These are phyloP conservation scores for Helarctos malayanus DNA, from an alignment of 2,797 vertebrate species.

Conservation along the genomic window DNA sequence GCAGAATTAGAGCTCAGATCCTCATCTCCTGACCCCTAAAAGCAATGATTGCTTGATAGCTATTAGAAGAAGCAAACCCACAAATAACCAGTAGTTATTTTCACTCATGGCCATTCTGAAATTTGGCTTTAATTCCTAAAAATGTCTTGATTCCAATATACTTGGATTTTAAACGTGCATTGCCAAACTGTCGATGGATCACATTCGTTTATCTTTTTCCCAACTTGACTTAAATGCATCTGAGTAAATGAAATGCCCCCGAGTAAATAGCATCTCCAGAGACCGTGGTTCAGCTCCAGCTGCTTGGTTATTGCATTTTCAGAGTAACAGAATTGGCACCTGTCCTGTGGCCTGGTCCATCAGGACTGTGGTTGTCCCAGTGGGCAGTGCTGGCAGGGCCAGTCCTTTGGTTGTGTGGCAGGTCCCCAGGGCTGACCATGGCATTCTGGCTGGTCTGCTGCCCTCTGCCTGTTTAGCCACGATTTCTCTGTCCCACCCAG, in stretches of 20 bases:
- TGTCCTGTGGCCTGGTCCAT: background rate
- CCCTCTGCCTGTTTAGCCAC: background rate
- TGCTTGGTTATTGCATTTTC: background rate
- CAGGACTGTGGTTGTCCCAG: fast-evolving
- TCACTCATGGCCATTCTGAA: background rate
- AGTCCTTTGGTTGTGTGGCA: background rate
- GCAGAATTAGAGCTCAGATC: background rate
- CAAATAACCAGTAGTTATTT: background rate
- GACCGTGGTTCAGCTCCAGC: background rate
- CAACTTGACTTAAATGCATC: background rate
- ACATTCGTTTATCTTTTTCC: background rate
- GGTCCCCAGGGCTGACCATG: background rate
- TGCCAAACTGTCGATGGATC: background rate
- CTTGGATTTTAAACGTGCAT: slow-evolving; percentile 2
- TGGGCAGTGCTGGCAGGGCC: background rate
- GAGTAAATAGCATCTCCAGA: background rate
- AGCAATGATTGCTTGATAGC: background rate
- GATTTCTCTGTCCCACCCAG: background rate
- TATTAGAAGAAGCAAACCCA: background rate
- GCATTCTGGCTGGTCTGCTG: background rate
- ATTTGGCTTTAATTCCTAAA: slow-evolving; percentile 5
- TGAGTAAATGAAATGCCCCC: background rate
- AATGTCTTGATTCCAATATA: background rate
- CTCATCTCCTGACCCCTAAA: background rate
- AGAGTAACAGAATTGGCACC: background rate